phyloP scores from a whole-genome alignment of 2,113 vertebrate species.

The Monarcha castaneiventris region DNA sequence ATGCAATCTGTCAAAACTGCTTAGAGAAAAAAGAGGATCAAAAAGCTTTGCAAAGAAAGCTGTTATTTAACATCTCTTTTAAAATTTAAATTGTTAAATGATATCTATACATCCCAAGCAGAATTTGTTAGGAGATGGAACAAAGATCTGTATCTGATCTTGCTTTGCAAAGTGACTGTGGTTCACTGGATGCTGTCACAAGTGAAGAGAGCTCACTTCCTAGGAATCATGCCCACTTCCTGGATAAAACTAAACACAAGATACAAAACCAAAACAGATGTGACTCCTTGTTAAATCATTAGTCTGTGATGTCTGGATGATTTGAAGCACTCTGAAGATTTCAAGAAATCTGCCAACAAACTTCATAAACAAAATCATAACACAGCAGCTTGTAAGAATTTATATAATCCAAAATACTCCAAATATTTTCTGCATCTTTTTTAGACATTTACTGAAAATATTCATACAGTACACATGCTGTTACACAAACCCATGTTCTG shows the following conservation, averaged over 20 bases:
- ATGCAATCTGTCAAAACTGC: not conserved
- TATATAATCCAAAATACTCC: not conserved
- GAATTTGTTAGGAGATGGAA: not conserved
- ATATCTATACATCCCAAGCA: not conserved
- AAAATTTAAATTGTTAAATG: not conserved
- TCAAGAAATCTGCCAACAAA: not conserved
- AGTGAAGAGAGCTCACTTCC: not conserved
- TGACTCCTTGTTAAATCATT: not conserved
- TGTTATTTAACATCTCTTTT: not conserved
- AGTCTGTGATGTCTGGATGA: not conserved
- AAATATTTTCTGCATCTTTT: not conserved
- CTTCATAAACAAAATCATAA: not conserved
- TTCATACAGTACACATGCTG: not conserved
- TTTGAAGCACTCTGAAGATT: not conserved
- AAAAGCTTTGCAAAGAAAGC: not conserved
- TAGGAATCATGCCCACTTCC: not conserved
- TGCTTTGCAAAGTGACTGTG: not conserved
- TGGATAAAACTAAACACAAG: accelerated
- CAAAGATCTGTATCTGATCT: not conserved
- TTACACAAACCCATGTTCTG: not conserved
- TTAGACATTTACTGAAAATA: not conserved
- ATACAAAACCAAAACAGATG: accelerated
- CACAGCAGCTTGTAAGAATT: not conserved
- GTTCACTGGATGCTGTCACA: not conserved
- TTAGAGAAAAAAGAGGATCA: not conserved